Conservation (phyloP, 2,113 vertebrate genomes). For the Eurypyga helias region DNA sequence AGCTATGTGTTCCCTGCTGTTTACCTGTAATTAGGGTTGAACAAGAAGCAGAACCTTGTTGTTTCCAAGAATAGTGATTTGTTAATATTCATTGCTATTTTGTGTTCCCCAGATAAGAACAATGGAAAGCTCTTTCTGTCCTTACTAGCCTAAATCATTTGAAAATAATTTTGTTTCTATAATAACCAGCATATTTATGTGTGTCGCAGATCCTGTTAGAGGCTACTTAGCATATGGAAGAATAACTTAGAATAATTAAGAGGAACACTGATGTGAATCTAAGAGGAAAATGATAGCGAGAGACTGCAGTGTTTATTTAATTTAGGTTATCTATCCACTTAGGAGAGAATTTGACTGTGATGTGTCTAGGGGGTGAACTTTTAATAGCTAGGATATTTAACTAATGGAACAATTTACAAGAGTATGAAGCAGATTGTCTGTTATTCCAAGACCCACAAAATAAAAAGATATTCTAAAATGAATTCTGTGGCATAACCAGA, state of each 20-base stretch:
- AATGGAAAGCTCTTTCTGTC: not conserved
- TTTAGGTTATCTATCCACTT: not conserved
- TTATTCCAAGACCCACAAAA: not conserved
- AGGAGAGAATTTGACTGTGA: not conserved
- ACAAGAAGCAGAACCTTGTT: not conserved
- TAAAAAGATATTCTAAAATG: not conserved
- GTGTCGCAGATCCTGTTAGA: not conserved
- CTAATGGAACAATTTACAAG: not conserved
- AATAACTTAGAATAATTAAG: not conserved
- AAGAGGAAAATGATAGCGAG: not conserved
- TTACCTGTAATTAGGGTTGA: not conserved
- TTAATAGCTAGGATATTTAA: not conserved
- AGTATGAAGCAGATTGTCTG: not conserved
- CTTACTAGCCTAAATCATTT: not conserved
- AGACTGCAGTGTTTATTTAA: not conserved
- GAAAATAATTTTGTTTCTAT: not conserved
- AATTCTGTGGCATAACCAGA: not conserved
- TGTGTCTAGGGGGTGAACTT: not conserved
- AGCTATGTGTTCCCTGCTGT: not conserved
- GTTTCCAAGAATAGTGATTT: not conserved
- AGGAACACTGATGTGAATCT: not conserved
- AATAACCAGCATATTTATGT: not conserved
- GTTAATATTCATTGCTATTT: not conserved
- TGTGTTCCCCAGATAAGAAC: not conserved
- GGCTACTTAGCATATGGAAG: not conserved